Conservation (phyloP, 1,140 invertebrate genomes). For the Thalassaphorura encarpata region DNA sequence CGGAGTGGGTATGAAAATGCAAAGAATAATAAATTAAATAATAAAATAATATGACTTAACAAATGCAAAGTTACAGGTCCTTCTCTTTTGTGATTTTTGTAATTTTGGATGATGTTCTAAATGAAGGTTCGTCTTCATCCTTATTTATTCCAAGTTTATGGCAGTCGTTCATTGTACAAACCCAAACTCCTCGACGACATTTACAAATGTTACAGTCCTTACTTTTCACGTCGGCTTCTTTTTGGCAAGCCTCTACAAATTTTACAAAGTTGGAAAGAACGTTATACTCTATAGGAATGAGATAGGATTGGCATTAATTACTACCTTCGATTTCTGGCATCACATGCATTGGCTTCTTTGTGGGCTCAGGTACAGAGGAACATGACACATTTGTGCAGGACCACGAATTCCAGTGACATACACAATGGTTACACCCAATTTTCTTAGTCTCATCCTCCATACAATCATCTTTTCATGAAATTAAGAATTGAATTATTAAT, state of each 20-base stretch:
- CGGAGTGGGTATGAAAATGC: neutral
- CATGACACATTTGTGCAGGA: constrained; percentile 25
- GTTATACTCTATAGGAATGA: neutral
- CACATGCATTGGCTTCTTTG: neutral
- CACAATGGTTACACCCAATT: constrained; percentile 25
- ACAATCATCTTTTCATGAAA: constrained; percentile 28
- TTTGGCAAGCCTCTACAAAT: constrained; percentile 23
- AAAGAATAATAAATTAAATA: too few relatives aligned
- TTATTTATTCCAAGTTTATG: too few relatives aligned
- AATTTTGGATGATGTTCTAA: too few relatives aligned
- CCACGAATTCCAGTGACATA: constrained; percentile 17
- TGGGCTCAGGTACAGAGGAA: too few relatives aligned
- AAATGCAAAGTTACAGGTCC: too few relatives aligned
- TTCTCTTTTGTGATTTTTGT: too few relatives aligned
- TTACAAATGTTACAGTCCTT: constrained; percentile 27
- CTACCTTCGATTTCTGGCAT: constrained; percentile 15
- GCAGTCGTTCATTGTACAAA: constrained; percentile 27
- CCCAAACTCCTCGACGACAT: constrained; percentile 24
- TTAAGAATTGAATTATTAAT: constrained; percentile 7
- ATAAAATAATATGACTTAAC: too few relatives aligned
- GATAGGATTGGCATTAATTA: too few relatives aligned
- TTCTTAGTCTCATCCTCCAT: constrained; percentile 18
- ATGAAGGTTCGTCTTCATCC: too few relatives aligned
- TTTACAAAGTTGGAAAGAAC: neutral
- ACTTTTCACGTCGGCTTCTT: constrained; percentile 27